phyloP scores from a whole-genome alignment of 2,888 invertebrate species.

The Odontothrips loti region DNA sequence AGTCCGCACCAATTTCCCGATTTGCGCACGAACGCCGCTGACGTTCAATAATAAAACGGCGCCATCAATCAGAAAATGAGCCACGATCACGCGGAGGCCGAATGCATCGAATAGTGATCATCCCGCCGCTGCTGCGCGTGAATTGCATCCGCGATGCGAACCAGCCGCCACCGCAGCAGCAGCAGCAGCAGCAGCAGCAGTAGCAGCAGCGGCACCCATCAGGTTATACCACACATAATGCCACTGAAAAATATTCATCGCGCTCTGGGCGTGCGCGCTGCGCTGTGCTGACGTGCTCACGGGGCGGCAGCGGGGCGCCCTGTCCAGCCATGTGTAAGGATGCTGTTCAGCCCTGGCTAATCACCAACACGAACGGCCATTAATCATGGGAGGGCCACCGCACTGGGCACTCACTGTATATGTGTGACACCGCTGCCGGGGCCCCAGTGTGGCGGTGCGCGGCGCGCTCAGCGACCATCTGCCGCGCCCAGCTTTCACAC shows the following conservation, averaged over 20 bases:
- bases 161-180: too few relatives aligned
- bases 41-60: too few relatives aligned
- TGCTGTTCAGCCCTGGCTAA: conserved; percentile 8
- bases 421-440: not conserved
- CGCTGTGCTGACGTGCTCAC: not conserved
- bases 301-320: not conserved
- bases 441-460: not conserved
- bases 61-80: too few relatives aligned
- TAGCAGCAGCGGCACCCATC: not conserved
- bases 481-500: not conserved
- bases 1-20: too few relatives aligned
- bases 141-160: too few relatives aligned
- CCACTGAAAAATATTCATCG: not conserved
- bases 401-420: not conserved
- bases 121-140: too few relatives aligned
- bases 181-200: too few relatives aligned
- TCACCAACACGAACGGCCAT: conserved; percentile 10
- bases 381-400: not conserved
- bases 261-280: not conserved
- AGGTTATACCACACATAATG: not conserved
- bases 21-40: too few relatives aligned
- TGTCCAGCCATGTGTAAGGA: conserved; percentile 4
- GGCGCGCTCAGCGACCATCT: not conserved
- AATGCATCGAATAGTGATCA: too few relatives aligned
- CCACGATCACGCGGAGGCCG: too few relatives aligned